Evolutionary conservation across 2,113 vertebrate genomes (phyloP), one percentile per base, ranked within the genome.

Genomic region (Mus spicilegus): DNA sequence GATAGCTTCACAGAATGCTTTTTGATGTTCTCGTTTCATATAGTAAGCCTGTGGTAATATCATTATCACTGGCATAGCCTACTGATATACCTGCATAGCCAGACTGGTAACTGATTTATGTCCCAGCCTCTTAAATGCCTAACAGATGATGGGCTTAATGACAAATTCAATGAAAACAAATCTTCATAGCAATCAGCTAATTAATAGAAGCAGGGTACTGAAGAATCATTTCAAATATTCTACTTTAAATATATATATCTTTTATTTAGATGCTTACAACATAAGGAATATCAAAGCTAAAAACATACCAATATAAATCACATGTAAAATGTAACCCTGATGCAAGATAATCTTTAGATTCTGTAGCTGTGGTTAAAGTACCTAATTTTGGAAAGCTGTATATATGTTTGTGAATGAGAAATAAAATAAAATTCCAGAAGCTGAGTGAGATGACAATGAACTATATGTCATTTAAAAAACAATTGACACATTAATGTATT

Each of bases 141-240:
- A 85, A 0, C 75, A 85, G 89, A 96, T 26, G 19, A 2, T n/a
- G 12, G 75, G n/a, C 30, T 42, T 12, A 49, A 89, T 72, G 30
- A 67, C 46, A 4, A 82, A 28, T 58, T n/a, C 26, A 94, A n/a
- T 81, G 33, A n/a, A 36, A 13, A 80, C 51, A 54, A 81, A 56
- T 19, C 3, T 77, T 90, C 86, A 42, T 90, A 90, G 84, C 20
- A 70, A 4, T 87, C 82, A 82, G 70, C 95, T 73, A 78, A 69
- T 0, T 73, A 91, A 86, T 3, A 67, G 26, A 87, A 8, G 7
- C 56, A 75, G 82, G 0, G 42, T 95, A 72, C 3, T 69, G n/a
- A 91, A 14, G 95, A 91, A 95, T 51, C 5, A 6, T 89, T 65
- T 67, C n/a, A 67, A 54, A 76, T 54, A 76, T 94, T 69, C 28